Conservation (phyloP, 2,797 vertebrate genomes). For the Tachyglossus aculeatus region DNA sequence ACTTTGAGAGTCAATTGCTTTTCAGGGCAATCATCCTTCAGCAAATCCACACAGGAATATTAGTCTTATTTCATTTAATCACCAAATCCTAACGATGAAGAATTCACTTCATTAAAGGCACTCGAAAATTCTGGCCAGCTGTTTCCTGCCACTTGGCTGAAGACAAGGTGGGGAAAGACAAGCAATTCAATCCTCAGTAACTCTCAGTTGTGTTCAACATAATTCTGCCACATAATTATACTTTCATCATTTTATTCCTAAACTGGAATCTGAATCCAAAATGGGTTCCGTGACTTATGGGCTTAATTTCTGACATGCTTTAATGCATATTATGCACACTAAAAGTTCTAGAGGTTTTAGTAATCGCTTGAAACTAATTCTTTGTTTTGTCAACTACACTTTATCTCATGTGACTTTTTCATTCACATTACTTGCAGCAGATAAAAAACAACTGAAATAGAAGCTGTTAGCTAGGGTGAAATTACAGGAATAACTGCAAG, state of each 20-base stretch:
- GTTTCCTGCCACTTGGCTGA: slow-evolving; percentile 85
- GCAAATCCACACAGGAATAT: slow-evolving; percentile 86
- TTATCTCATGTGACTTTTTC: background rate
- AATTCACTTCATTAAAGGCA: slow-evolving; percentile 88
- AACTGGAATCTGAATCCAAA: slow-evolving; percentile 52
- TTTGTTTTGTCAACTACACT: slow-evolving; percentile 17
- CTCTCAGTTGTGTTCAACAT: slow-evolving; percentile 73
- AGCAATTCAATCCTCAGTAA: slow-evolving; percentile 79
- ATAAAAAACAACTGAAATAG: background rate
- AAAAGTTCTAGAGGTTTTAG: slow-evolving; percentile 27
- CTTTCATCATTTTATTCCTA: slow-evolving; percentile 60
- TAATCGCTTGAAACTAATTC: background rate
- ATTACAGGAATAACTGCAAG: fast-evolving
- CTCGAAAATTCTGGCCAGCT: slow-evolving; percentile 92
- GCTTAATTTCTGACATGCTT: slow-evolving; percentile 29
- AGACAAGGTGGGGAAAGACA: slow-evolving; percentile 88
- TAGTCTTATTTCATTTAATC: slow-evolving; percentile 90
- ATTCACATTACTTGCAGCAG: background rate
- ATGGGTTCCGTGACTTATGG: background rate
- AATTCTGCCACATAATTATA: slow-evolving; percentile 78
- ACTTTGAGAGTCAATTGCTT: slow-evolving; percentile 40
- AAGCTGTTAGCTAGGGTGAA: background rate
- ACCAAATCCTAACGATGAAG: slow-evolving; percentile 80
- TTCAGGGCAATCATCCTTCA: slow-evolving; percentile 76
- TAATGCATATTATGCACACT: background rate